phyloP scores from a whole-genome alignment of 2,888 invertebrate species.

The Anthoptus insignis region DNA sequence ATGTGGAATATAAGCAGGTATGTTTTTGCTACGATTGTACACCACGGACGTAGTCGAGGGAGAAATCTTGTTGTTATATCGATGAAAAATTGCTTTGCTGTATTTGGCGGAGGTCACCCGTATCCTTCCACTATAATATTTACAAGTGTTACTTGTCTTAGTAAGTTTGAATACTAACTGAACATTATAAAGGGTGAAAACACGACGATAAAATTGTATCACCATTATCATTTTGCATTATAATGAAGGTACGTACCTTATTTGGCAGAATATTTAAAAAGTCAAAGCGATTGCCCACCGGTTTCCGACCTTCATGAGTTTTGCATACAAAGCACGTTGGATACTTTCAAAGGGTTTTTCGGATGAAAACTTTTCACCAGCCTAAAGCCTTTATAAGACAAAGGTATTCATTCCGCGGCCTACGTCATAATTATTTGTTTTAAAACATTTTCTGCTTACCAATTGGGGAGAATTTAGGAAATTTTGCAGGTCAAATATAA shows the following conservation, averaged over 20 bases:
- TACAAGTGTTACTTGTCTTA: too few species aligned
- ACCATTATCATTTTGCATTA: background rate
- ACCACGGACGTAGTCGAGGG: too few species aligned
- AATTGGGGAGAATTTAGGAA: slow-evolving; percentile 8
- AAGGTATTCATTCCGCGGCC: slow-evolving; percentile 22
- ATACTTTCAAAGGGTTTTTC: slow-evolving; percentile 27
- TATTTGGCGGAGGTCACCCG: too few species aligned
- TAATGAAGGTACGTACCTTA: slow-evolving; percentile 4
- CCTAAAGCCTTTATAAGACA: slow-evolving; percentile 33
- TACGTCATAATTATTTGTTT: slow-evolving; percentile 10
- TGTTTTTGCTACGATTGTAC: too few species aligned
- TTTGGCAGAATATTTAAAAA: slow-evolving; percentile 20
- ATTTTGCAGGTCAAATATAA: too few species aligned
- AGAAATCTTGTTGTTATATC: too few species aligned
- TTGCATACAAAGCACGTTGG: slow-evolving; percentile 49
- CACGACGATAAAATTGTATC: slow-evolving; percentile 2
- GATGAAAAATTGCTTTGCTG: too few species aligned
- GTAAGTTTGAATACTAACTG: too few species aligned
- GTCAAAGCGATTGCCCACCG: slow-evolving; percentile 17
- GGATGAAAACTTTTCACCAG: slow-evolving; percentile 32
- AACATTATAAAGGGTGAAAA: too few species aligned
- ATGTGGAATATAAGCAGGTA: too few species aligned
- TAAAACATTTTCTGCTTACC: background rate
- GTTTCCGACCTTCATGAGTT: slow-evolving; percentile 43
- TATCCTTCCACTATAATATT: too few species aligned